Evolutionary conservation across 2,888 invertebrate genomes (phyloP), one percentile per base, ranked within the genome.

Genomic region (Papilio demoleus): DNA sequence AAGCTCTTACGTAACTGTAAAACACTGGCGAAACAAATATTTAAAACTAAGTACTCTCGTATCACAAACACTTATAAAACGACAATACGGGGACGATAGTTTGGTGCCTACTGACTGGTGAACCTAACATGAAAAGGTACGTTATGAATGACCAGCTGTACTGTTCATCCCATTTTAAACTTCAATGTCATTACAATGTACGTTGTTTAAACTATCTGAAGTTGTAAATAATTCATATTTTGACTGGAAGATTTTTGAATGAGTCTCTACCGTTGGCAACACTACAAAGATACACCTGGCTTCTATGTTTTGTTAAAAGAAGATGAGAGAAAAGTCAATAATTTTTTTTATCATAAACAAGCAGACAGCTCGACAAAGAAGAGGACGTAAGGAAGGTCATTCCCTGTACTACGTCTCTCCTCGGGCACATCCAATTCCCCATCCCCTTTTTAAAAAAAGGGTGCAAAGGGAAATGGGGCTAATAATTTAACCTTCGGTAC

Each of bases 51-150:
- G 22, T 12, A 47, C 12, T 34, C 6, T 8, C 34, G 17, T n/a
- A 47, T 17, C 62, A 62, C 45, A 31, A 22, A 62, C 62, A 24
- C 45, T 31, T 61, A 19, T 38, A 67, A 36, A 40, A n/a, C 6
- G 4, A 31, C 31, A 4, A 6, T 40, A 42, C 56, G 14, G 12
- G 36, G 36, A 12, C 24, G 56, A 24, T 14, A 1, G 68, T 36
- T 19, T 34, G 12, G 31, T 53, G 58, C 63, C 47, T 4, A 63
- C 68, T 58, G 68, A 63, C 56, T 45, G 31, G 22, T 9, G 24
- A 22, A 36, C 67, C 58, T 61, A 24, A 56, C 56, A 58, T 45
- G 63, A 68, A 62, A 63, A 63, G 63, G 47, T 47, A 59, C 47
- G 24, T 17, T n/a, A 68, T 58, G 63, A 68, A 63, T 68, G 58